Conservation (phyloP, 64 coral and sea anemone genomes). For the Montipora cactus region DNA sequence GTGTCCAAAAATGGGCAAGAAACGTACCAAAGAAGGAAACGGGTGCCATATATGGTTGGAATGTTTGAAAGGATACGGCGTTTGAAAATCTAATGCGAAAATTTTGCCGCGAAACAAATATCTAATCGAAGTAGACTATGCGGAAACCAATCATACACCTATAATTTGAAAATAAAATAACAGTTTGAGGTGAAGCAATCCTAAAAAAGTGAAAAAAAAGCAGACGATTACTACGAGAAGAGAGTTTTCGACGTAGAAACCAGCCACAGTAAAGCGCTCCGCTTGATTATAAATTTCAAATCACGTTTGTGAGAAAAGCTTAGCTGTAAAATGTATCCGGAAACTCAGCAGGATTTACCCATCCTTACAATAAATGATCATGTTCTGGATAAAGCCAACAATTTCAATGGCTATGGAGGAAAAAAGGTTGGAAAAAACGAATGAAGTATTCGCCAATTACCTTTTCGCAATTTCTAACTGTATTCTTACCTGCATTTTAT, state of each 20-base stretch:
- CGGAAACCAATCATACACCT: not conserved
- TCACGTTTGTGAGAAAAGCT: not conserved
- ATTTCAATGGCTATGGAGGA: not conserved
- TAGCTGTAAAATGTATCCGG: not conserved
- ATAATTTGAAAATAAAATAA: conserved; percentile 6
- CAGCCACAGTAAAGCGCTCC: not conserved
- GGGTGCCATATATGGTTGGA: conserved; percentile 98
- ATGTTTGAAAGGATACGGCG: conserved; percentile 89
- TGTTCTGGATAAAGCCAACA: not conserved
- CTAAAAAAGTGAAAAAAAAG: not conserved
- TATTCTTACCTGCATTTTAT: conserved; percentile 39
- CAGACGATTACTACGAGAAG: not conserved
- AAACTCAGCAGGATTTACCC: not conserved
- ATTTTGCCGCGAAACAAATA: conserved; percentile 52
- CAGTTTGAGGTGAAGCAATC: not conserved
- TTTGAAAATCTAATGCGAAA: conserved; percentile 81
- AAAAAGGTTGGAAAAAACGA: not conserved
- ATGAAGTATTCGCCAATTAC: not conserved
- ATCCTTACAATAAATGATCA: not conserved
- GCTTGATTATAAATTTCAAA: conserved; percentile 17
- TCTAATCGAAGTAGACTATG: conserved; percentile 6
- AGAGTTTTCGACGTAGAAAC: not conserved
- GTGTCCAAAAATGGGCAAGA: conserved; percentile 96
- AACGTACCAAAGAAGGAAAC: conserved; percentile 96
- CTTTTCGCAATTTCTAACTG: not conserved